A percentile compares a stretch with the other conserved stretches of the same genome.
phyloP scores from a whole-genome alignment of 2,888 invertebrate genomes.

The Helicoverpa assulta region DNA sequence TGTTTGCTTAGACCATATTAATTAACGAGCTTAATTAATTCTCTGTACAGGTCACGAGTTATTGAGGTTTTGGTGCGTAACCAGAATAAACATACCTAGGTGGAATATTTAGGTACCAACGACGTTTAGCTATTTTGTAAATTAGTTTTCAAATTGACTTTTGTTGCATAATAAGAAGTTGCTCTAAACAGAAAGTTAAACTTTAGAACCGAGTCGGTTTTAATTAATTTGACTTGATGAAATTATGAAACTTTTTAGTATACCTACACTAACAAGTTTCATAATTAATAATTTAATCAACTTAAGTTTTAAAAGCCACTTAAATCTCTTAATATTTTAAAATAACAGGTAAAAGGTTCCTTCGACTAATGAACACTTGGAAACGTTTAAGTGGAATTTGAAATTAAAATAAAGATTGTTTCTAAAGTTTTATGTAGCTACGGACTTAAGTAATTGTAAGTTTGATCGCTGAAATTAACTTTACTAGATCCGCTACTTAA shows the following conservation, averaged over 20 bases:
- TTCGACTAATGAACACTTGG: conserved; percentile 9
- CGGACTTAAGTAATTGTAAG: neutral
- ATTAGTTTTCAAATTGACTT: conserved; percentile 33
- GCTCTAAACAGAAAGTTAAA: conserved; percentile 27
- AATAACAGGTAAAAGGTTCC: neutral
- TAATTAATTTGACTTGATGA: conserved; percentile 42
- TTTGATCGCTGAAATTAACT: neutral
- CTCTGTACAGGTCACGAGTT: conserved; percentile 25
- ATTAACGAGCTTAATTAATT: conserved; percentile 41
- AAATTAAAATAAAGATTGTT: conserved; percentile 10
- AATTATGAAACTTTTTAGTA: neutral
- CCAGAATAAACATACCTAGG: neutral
- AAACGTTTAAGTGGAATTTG: conserved; percentile 17
- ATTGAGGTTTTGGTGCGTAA: conserved; percentile 28
- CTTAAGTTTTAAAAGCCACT: conserved; percentile 37
- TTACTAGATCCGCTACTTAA: no score
- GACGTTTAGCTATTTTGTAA: conserved; percentile 1
- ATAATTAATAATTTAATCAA: conserved; percentile 39
- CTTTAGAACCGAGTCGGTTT: conserved; percentile 25
- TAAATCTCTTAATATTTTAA: conserved; percentile 43
- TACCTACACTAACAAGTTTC: conserved; percentile 42
- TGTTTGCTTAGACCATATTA: conserved; percentile 34
- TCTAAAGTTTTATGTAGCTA: neutral
- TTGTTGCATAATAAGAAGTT: conserved; percentile 36
- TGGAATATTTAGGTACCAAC: neutral